A percentile compares a stretch with the other conserved stretches of the same genome.
Evolutionary conservation across 2,888 invertebrate species (phyloP).

Genomic region (Ypsolopha scabrella): DNA sequence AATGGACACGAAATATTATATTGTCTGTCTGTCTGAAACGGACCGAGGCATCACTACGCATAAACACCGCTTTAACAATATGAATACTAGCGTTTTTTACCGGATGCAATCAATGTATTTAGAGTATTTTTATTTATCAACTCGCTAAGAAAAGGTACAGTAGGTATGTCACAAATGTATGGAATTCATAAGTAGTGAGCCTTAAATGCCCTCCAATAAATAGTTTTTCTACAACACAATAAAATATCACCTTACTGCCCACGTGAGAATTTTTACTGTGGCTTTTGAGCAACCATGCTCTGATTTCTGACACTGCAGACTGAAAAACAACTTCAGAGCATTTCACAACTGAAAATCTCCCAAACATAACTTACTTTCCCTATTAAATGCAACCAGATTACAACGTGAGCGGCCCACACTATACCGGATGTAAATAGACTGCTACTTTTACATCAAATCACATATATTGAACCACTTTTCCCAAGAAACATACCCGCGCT

Average conservation of each 20-base stretch:
- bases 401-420: not conserved
- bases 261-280: not conserved
- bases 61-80: not conserved
- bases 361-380: not conserved
- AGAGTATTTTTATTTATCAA: too few species aligned
- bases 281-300: not conserved
- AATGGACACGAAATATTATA: not conserved
- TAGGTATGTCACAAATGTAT: not conserved
- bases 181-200: not conserved
- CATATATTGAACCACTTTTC: too few species aligned
- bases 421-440: too few species aligned
- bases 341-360: not conserved
- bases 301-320: too few species aligned
- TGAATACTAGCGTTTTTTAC: too few species aligned
- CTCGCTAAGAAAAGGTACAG: too few species aligned
- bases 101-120: too few species aligned
- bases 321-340: not conserved
- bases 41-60: not conserved
- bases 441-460: too few species aligned
- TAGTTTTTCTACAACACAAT: not conserved
- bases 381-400: constrained; percentile 1
- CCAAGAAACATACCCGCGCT: too few species aligned
- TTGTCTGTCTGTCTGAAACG: not conserved
- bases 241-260: not conserved
- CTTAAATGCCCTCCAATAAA: not conserved